phyloP scores from a whole-genome alignment of 2,113 vertebrate genomes.

The Callipepla squamata region DNA sequence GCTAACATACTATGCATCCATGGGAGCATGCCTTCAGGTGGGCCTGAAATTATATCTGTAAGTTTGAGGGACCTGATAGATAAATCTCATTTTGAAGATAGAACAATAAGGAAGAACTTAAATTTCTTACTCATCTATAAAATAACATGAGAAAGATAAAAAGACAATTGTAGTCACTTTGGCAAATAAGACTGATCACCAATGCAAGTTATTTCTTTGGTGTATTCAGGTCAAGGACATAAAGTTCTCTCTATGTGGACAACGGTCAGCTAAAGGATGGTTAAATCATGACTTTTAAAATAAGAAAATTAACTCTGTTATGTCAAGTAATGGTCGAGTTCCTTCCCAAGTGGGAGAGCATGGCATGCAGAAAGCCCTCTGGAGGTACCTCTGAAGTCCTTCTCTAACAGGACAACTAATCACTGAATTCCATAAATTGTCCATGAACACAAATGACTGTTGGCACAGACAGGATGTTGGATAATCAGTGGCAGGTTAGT shows the following conservation, averaged over 20 bases:
- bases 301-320: background rate
- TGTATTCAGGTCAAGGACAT: background rate
- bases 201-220: background rate
- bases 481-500: background rate
- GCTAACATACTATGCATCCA: accelerated
- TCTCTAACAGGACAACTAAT: background rate
- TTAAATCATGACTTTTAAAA: background rate
- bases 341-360: background rate
- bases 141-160: background rate
- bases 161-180: background rate
- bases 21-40: background rate
- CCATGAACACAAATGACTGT: background rate
- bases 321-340: background rate
- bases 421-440: background rate
- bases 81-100: background rate
- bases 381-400: background rate
- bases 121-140: background rate
- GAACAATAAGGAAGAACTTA: background rate
- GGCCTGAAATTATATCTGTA: background rate
- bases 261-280: background rate
- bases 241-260: background rate
- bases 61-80: background rate
- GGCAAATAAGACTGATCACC: background rate
- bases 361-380: background rate
- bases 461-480: background rate